phyloP scores from a whole-genome alignment of 2,113 vertebrate species.

The Gobius niger region DNA sequence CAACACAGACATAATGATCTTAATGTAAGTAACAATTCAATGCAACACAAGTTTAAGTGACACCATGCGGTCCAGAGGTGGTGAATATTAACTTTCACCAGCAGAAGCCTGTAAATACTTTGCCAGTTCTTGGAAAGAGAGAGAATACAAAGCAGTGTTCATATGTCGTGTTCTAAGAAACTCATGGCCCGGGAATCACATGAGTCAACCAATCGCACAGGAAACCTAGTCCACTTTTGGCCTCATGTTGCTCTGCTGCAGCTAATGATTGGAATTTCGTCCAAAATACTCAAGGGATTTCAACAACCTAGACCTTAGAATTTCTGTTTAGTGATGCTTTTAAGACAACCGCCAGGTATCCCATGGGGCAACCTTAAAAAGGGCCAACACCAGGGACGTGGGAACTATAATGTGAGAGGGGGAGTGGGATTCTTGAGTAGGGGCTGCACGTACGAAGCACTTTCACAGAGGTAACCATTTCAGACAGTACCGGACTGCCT shows the following conservation, averaged over 20 bases:
- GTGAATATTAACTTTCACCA: not conserved
- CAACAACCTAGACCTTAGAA: no score
- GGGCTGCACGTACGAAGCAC: no score
- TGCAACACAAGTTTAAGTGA: not conserved
- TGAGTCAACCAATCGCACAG: not conserved
- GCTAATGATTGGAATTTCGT: no score
- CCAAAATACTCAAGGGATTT: no score
- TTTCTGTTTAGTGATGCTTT: no score
- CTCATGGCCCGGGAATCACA: constrained; percentile 9
- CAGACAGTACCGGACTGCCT: no score
- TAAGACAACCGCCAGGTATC: not conserved
- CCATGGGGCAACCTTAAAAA: constrained; percentile 47
- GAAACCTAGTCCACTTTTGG: not conserved
- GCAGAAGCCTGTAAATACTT: constrained; percentile 25
- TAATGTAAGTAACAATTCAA: not conserved
- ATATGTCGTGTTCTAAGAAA: constrained; percentile 35
- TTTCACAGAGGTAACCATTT: no score
- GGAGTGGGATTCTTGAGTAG: no score
- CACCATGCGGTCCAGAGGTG: not conserved
- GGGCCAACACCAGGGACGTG: no score
- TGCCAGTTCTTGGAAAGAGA: constrained; percentile 41
- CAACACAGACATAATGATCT: no score
- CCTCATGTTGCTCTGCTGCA: no score
- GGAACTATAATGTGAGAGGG: no score
- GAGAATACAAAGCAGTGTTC: constrained; percentile 22